A percentile compares a stretch with the other conserved stretches of the same genome.
Evolutionary conservation across 1,140 invertebrate species (phyloP).

Genomic region (Oscheius sp.): DNA sequence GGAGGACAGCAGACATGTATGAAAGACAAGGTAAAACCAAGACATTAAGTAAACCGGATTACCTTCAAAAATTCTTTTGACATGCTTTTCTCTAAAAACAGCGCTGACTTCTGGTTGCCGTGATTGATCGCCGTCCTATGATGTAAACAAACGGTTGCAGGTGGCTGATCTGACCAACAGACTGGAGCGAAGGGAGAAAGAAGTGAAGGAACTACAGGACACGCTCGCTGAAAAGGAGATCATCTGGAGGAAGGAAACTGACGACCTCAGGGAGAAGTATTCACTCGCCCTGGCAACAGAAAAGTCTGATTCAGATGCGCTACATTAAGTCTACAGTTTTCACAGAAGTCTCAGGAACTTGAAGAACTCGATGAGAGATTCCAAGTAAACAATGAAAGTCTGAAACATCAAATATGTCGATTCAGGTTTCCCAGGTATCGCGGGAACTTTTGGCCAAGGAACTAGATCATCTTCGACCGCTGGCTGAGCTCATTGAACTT

Average conservation of each 20-base stretch:
- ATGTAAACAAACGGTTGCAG: conserved; percentile 8
- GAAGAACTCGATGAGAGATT: neutral
- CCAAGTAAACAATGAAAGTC: neutral
- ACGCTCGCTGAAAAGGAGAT: neutral
- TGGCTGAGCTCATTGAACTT: conserved; percentile 10
- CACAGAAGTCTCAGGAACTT: neutral
- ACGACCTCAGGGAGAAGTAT: neutral
- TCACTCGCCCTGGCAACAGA: neutral
- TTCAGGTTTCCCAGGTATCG: neutral
- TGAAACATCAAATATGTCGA: neutral
- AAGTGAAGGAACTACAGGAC: neutral
- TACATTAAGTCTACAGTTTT: too few species aligned
- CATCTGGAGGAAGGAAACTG: neutral
- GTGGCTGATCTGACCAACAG: neutral
- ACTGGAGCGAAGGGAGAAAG: conserved; percentile 12
- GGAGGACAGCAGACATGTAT: conserved; percentile 37
- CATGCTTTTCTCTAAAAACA: too few species aligned
- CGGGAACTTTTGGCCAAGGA: conserved; percentile 8
- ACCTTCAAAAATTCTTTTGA: too few species aligned
- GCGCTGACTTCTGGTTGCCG: too few species aligned
- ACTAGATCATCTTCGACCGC: conserved; percentile 24
- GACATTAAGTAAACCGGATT: too few species aligned
- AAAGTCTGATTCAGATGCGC: too few species aligned
- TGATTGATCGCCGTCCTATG: neutral
- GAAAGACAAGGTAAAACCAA: conserved; percentile 28